A percentile compares a stretch with the other conserved stretches of the same genome.
Evolutionary conservation across 2,797 vertebrate genomes (phyloP).

Genomic region (Myotis daubentonii): DNA sequence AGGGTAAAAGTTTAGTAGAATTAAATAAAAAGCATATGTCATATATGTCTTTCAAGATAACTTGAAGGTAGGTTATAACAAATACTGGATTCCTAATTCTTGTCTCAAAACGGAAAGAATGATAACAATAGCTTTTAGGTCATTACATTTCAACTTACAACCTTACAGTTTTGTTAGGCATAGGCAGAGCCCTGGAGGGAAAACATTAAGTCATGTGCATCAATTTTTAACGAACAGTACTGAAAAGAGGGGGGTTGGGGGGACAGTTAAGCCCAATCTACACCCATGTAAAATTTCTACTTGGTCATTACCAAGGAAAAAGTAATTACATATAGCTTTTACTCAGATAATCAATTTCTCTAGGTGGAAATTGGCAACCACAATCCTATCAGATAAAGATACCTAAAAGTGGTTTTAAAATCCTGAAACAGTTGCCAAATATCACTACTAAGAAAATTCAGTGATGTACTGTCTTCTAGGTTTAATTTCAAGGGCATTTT

Average conservation of each 20-base stretch:
- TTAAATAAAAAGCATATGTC: neutral
- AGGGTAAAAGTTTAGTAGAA: neutral
- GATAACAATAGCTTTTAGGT: slow-evolving; percentile 37
- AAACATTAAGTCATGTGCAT: neutral
- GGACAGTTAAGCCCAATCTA: slow-evolving; percentile 34
- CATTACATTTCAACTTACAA: slow-evolving; percentile 51
- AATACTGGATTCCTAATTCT: slow-evolving; percentile 14
- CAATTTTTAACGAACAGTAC: slow-evolving; percentile 31
- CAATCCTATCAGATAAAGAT: slow-evolving; percentile 36
- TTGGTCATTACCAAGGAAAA: slow-evolving; percentile 51
- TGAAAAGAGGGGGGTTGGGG: neutral
- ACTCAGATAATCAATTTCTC: slow-evolving; percentile 48
- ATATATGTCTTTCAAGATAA: slow-evolving; percentile 31
- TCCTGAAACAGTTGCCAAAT: slow-evolving; percentile 1
- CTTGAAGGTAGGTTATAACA: neutral
- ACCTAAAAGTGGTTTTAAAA: slow-evolving; percentile 59
- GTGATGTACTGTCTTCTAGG: slow-evolving; percentile 24
- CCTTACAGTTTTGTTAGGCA: neutral
- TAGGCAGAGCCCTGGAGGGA: neutral
- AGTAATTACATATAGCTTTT: slow-evolving; percentile 44
- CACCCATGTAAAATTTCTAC: slow-evolving; percentile 34
- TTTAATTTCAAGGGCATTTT: slow-evolving; percentile 60
- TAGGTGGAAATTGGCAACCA: slow-evolving; percentile 54
- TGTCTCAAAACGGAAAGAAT: slow-evolving; percentile 32
- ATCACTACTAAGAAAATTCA: slow-evolving; percentile 39